Evolutionary conservation across 2,888 invertebrate species (phyloP).

Genomic region (Drosophila fungiperda): DNA sequence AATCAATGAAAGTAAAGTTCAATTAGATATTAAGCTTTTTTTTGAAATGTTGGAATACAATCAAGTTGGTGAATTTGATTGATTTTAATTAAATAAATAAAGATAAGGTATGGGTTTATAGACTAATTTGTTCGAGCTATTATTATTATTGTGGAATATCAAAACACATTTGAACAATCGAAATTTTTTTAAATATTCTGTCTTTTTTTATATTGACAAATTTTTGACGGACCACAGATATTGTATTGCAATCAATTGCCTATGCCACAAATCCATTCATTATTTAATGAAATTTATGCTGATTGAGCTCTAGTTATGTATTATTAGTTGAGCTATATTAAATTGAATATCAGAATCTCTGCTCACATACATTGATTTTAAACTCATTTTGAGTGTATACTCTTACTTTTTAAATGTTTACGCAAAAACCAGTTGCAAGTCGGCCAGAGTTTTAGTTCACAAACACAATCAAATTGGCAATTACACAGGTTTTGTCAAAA

Average conservation of each 20-base stretch:
- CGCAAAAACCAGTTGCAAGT: conserved; percentile 4
- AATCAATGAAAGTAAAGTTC: background rate
- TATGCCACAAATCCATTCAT: background rate
- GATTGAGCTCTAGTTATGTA: background rate
- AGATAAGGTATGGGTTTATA: background rate
- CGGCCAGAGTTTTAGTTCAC: background rate
- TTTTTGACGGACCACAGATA: background rate
- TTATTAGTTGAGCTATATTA: background rate
- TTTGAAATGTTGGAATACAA: background rate
- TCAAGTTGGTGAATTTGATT: background rate
- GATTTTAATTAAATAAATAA: background rate
- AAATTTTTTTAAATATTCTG: background rate
- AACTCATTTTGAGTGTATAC: background rate
- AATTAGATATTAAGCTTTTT: background rate
- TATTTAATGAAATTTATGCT: background rate
- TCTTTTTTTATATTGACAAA: background rate
- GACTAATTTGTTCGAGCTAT: background rate
- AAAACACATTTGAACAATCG: background rate
- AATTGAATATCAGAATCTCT: background rate
- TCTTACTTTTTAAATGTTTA: background rate
- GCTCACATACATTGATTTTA: background rate
- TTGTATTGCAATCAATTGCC: background rate
- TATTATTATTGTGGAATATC: background rate
- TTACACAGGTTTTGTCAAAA: conserved; percentile 46
- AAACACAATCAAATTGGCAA: background rate